A percentile compares a stretch with the other conserved stretches of the same genome.
Conservation (phyloP, 2,113 vertebrate genomes). For the Anguilla rostrata region DNA sequence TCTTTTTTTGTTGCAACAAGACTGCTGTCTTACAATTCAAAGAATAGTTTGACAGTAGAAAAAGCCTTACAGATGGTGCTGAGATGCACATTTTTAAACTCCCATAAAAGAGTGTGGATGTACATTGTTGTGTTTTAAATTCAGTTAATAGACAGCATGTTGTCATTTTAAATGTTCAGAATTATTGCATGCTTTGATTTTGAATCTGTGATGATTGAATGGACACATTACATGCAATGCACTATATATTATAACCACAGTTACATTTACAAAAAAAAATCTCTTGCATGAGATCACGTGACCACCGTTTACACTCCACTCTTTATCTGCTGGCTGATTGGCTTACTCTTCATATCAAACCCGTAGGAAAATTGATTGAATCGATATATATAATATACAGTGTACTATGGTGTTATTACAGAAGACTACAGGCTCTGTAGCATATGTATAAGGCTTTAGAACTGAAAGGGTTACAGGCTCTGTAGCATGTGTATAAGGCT, state of each 20-base stretch:
- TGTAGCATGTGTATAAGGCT: too few relatives aligned
- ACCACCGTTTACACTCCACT: neutral
- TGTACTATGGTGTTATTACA: neutral
- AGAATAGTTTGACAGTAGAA: neutral
- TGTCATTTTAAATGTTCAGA: constrained; percentile 19
- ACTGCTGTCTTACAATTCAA: neutral
- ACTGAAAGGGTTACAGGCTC: too few relatives aligned
- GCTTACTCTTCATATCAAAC: neutral
- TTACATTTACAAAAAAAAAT: neutral
- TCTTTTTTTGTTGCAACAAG: neutral
- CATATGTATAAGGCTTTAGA: too few relatives aligned
- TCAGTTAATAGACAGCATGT: constrained; percentile 31
- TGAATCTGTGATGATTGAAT: constrained; percentile 51
- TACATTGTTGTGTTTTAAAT: constrained; percentile 33
- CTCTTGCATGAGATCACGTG: neutral
- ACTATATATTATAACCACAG: constrained; percentile 1
- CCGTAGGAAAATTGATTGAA: neutral
- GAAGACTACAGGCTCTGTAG: neutral
- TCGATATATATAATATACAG: neutral
- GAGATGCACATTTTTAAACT: constrained; percentile 26
- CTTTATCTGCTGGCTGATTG: neutral
- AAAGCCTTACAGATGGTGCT: constrained; percentile 3
- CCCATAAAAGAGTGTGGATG: neutral
- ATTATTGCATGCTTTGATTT: neutral
- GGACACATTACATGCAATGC: constrained; percentile 37